Base-by-base conservation (phyloP, 2,888 invertebrate species). In the Cotesia congregata region DNA sequence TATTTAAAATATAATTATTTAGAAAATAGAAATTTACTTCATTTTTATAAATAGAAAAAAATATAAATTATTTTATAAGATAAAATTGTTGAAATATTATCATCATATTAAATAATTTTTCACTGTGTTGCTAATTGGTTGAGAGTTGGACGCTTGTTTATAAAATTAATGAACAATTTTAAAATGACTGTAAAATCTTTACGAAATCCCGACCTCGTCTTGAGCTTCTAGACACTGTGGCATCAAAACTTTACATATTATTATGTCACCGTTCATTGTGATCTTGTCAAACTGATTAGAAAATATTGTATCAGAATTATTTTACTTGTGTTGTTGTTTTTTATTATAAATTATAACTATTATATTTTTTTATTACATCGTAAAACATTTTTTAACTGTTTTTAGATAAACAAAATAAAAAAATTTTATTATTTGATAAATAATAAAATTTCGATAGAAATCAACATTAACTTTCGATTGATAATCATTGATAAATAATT, bases 161-260 rank as follows among this genome's bases (percentile, higher is more conserved):
- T 59, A 75, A 77, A 68, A 70, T 41, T 60, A 74, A 70, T 73
- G 65, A 38, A 15, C 64, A 30, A 67, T 67, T 17, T 9, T 15
- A 17, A 70, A 75, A 81, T 69, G 72, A 75, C 59, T 65, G 30
- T 15, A 78, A 83, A 62, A 62, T 17, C 7, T 62, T 62, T n/a
- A 20, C 62, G 50, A 50, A 15, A 41, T 50, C 41, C 7, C 20
- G 84, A 81, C 83, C 83, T 84, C 83, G 84, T 82, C 83, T 83
- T 83, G 82, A 83, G 83, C 82, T 82, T 79, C 84, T 79, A 87
- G 86, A 87, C 87, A 85, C 79, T 78, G 72, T 81, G 86, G 86
- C 87, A 87, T 87, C 86, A 87, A 87, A 87, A 86, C 86, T 86
- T 81, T 76, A 79, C 80, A 80, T 83, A 83, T 86, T 83, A 83